Conservation (phyloP, 2,113 vertebrate genomes). For the Leptosomus discolor region DNA sequence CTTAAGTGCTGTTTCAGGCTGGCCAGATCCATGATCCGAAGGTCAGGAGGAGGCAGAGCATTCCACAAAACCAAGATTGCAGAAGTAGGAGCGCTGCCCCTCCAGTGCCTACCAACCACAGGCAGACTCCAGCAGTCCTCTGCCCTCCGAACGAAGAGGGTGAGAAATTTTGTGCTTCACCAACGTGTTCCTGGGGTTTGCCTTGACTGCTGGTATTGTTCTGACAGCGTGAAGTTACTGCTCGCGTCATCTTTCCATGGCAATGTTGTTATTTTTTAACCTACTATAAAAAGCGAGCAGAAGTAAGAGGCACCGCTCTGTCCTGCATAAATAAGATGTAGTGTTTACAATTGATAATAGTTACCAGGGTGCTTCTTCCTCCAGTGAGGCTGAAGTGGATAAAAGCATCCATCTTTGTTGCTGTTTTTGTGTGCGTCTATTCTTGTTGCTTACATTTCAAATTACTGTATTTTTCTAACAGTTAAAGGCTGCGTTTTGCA, state of each 20-base stretch:
- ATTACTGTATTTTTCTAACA: conserved; percentile 66
- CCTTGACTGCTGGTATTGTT: neutral
- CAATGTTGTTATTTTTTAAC: conserved; percentile 20
- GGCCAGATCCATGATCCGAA: neutral
- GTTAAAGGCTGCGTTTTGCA: conserved; percentile 59
- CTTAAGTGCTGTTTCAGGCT: neutral
- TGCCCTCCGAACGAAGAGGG: neutral
- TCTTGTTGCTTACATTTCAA: conserved; percentile 42
- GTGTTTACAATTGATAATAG: neutral
- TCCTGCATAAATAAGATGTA: neutral
- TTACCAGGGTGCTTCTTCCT: neutral
- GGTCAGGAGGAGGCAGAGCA: conserved; percentile 49
- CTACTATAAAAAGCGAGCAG: neutral
- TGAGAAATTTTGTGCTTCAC: neutral
- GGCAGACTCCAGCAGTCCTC: conserved; percentile 28
- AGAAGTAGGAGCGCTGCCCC: neutral
- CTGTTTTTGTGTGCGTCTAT: conserved; percentile 6
- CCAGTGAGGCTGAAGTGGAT: neutral
- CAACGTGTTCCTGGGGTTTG: neutral
- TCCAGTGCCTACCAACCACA: conserved; percentile 19
- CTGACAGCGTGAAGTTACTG: neutral
- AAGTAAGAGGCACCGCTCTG: neutral
- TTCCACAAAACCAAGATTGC: conserved; percentile 28
- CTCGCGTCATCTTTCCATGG: neutral
- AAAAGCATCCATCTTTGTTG: neutral